A percentile compares a stretch with the other conserved stretches of the same genome.
phyloP scores from a whole-genome alignment of 2,888 invertebrate species.

The Sympetrum striolatum region DNA sequence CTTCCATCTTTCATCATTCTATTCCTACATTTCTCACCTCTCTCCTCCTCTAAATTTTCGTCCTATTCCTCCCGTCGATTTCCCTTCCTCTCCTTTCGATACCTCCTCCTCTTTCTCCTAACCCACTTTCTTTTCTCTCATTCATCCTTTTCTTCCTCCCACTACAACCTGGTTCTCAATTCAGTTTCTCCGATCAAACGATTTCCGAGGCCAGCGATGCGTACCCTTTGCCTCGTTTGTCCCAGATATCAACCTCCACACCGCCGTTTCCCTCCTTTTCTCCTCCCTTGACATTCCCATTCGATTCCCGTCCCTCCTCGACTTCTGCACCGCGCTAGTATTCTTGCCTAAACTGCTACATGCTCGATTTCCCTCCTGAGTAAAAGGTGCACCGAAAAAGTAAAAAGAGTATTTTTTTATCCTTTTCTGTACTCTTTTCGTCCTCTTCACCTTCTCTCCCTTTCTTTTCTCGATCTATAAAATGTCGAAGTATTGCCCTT shows the following conservation, averaged over 20 bases:
- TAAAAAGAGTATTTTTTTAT: neutral
- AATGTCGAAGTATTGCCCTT: neutral
- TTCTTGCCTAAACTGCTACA: neutral
- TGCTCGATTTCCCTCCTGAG: neutral
- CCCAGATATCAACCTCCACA: constrained; percentile 29
- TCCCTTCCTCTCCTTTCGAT: neutral
- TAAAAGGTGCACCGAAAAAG: constrained; percentile 23
- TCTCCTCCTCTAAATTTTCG: neutral
- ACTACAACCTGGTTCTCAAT: neutral
- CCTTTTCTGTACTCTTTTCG: neutral
- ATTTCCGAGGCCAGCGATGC: constrained; percentile 34
- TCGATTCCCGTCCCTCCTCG: neutral
- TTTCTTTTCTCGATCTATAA: neutral
- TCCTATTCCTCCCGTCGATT: neutral
- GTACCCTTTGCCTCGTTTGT: constrained; percentile 19
- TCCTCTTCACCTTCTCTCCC: neutral
- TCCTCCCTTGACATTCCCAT: neutral
- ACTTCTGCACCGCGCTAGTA: neutral
- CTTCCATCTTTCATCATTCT: neutral
- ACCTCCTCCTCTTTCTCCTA: neutral
- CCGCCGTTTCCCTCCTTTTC: neutral
- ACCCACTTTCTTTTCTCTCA: neutral
- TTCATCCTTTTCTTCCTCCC: neutral
- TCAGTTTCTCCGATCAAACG: constrained; percentile 10
- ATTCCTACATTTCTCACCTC: neutral